A percentile compares a stretch with the other conserved stretches of the same genome.
phyloP scores from a whole-genome alignment of 2,113 vertebrate species.

The Percina caprodes region DNA sequence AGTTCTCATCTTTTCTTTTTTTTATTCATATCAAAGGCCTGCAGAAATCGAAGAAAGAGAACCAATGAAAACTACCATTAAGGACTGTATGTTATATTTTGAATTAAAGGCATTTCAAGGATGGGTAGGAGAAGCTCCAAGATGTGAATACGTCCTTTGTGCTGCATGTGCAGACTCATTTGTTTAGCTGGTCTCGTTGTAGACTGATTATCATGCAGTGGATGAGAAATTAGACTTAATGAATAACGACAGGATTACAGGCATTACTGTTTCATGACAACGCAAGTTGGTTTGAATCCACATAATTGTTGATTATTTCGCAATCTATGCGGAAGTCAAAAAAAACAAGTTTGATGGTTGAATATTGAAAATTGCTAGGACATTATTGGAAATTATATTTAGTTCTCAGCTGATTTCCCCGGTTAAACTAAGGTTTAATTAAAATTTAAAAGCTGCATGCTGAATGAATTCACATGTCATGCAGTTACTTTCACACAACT shows the following conservation, averaged over 20 bases:
- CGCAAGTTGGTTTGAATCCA: conserved; percentile 61
- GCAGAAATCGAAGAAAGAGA: conserved; percentile 34
- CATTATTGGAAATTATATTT: conserved; percentile 38
- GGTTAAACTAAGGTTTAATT: conserved; percentile 55
- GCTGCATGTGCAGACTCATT: conserved; percentile 64
- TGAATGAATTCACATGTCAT: conserved; percentile 14
- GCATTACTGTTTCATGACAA: conserved; percentile 57
- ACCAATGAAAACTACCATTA: conserved; percentile 63
- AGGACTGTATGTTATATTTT: conserved; percentile 57
- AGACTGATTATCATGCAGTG: conserved; percentile 61
- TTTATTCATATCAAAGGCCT: conserved; percentile 25
- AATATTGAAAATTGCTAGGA: conserved; percentile 16
- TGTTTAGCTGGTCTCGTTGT: conserved; percentile 58
- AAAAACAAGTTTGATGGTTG: conserved; percentile 33
- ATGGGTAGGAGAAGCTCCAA: conserved; percentile 52
- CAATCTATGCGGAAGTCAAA: conserved; percentile 19
- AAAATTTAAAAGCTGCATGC: conserved; percentile 13
- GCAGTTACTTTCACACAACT: conserved; percentile 9
- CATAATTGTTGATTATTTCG: conserved; percentile 69
- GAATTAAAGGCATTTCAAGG: conserved; percentile 72
- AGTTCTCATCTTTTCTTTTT: conserved; percentile 36
- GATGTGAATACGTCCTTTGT: conserved; percentile 74
- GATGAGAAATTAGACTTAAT: conserved; percentile 63
- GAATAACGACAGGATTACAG: conserved; percentile 73
- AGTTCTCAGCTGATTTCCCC: conserved; percentile 39